Evolutionary conservation across 2,797 vertebrate species (phyloP).

Genomic region (Miichthys miiuy): DNA sequence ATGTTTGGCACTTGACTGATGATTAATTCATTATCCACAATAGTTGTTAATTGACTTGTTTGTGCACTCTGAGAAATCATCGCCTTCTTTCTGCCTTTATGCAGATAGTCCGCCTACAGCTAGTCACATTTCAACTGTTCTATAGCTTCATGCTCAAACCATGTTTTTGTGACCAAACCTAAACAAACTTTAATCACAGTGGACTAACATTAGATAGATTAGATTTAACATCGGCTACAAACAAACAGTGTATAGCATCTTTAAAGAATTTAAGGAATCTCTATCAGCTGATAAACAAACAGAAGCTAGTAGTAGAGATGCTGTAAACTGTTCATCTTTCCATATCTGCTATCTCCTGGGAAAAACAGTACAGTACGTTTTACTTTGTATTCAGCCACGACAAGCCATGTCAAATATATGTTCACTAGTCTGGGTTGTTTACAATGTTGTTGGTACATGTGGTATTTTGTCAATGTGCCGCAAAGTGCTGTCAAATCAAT

Average conservation of each 20-base stretch:
- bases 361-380: not conserved
- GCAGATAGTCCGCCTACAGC: no score
- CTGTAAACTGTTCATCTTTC: not conserved
- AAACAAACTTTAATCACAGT: no score
- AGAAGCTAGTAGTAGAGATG: not conserved
- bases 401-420: not conserved
- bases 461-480: not conserved
- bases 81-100: not conserved
- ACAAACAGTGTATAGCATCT: no score
- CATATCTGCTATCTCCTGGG: no score
- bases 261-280: not conserved
- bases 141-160: no score
- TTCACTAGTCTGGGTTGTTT: not conserved
- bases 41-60: not conserved
- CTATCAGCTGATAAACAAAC: not conserved
- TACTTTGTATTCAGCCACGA: not conserved
- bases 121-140: no score
- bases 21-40: not conserved
- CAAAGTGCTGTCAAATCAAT: constrained; percentile 12
- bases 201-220: no score
- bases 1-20: not conserved
- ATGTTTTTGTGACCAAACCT: no score
- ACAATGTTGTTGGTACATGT: not conserved
- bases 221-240: no score
- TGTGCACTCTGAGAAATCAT: not conserved